A percentile compares a stretch with the other conserved stretches of the same genome.
These are phyloP conservation scores for Melanerpes formicivorus DNA, from an alignment of 2,113 vertebrate species.

Conservation along the genomic window DNA sequence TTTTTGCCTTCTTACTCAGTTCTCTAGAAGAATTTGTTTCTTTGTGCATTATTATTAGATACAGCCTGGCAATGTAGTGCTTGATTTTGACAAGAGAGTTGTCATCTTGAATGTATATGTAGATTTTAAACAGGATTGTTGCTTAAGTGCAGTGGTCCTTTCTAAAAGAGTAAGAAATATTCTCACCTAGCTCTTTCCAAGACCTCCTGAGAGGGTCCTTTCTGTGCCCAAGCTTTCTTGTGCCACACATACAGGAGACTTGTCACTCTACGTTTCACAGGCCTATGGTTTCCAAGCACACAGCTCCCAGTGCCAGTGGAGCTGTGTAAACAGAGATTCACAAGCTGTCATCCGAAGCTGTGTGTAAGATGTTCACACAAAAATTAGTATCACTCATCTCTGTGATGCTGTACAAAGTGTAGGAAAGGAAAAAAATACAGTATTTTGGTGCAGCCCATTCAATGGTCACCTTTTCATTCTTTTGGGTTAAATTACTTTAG, in stretches of 20 bases:
- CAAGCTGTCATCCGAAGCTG: not conserved
- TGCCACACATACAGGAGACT: not conserved
- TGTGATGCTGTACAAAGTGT: not conserved
- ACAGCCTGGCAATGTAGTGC: not conserved
- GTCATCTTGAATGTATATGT: not conserved
- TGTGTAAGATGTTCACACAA: not conserved
- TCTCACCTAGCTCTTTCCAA: not conserved
- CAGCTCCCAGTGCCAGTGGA: not conserved
- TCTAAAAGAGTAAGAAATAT: not conserved
- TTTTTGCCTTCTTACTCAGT: not conserved
- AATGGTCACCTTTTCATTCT: not conserved
- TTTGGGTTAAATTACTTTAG: not conserved
- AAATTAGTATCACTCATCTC: not conserved
- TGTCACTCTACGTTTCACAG: not conserved
- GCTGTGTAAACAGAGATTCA: conserved; percentile 13
- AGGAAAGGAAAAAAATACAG: not conserved
- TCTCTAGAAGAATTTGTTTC: not conserved
- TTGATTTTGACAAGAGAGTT: not conserved
- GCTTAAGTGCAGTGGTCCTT: not conserved
- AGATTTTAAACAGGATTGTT: not conserved
- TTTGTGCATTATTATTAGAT: not conserved
- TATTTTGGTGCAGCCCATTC: not conserved
- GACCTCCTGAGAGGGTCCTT: not conserved
- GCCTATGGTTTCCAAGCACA: not conserved
- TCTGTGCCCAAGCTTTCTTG: not conserved